A percentile compares a stretch with the other conserved stretches of the same genome.
Evolutionary conservation across 2,888 invertebrate genomes (phyloP).

Genomic region (Spilarctia lutea): DNA sequence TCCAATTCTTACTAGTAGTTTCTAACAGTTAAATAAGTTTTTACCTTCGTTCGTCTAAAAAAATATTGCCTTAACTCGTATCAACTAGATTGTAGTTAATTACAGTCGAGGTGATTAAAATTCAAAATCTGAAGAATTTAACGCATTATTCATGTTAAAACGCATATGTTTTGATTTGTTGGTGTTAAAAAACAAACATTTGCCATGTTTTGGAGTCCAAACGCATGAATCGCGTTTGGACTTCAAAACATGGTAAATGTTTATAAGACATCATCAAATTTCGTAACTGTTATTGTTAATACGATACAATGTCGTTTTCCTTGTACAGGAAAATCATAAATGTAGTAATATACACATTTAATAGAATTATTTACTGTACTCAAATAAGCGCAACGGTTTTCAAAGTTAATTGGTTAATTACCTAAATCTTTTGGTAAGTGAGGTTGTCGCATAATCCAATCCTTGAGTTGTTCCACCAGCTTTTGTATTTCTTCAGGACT

Average conservation of each 20-base stretch:
- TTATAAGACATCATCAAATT: neutral
- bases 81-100: too few relatives aligned
- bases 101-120: neutral
- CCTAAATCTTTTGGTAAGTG: conserved; percentile 89
- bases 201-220: neutral
- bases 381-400: neutral
- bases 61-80: neutral
- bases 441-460: conserved; percentile 87
- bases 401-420: conserved; percentile 59
- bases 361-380: neutral
- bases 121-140: neutral
- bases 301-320: neutral
- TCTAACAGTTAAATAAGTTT: neutral
- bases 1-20: neutral
- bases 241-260: too few relatives aligned
- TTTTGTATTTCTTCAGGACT: conserved; percentile 65
- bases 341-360: neutral
- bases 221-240: too few relatives aligned
- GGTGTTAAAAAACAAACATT: neutral
- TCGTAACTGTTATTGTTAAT: neutral
- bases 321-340: neutral
- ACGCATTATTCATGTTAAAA: neutral
- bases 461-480: conserved; percentile 75
- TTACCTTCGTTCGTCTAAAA: neutral
- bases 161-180: neutral